A percentile compares a stretch with the other conserved stretches of the same genome.
These are phyloP conservation scores for Pagrus major DNA, from an alignment of 2,113 vertebrate genomes.

Conservation along the genomic window DNA sequence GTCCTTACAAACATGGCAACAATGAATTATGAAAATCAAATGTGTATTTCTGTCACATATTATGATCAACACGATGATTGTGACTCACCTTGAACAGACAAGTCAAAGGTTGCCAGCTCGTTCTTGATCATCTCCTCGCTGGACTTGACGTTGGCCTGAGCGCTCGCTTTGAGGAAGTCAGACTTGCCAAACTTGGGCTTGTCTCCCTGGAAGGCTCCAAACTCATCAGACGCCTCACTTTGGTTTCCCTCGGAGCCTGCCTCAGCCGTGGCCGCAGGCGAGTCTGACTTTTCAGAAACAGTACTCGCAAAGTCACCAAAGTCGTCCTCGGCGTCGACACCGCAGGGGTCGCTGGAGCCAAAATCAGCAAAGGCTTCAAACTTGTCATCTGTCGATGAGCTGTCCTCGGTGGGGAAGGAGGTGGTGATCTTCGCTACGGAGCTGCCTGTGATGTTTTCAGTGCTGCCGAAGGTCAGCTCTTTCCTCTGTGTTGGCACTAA, in stretches of 20 bases:
- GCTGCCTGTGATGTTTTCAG: constrained; percentile 88
- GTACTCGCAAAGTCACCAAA: constrained; percentile 90
- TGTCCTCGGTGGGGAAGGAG: constrained; percentile 85
- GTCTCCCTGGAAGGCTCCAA: constrained; percentile 94
- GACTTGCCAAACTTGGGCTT: constrained; percentile 98
- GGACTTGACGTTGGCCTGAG: constrained; percentile 96
- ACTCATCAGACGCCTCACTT: constrained; percentile 88
- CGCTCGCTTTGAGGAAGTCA: constrained; percentile 95
- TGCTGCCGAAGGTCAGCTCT: constrained; percentile 91
- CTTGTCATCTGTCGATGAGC: constrained; percentile 75
- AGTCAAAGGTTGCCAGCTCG: constrained; percentile 96
- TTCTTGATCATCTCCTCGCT: constrained; percentile 99
- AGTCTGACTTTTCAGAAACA: constrained; percentile 79
- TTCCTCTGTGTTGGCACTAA: constrained; percentile 85
- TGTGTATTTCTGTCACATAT: background rate
- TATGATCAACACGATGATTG: background rate
- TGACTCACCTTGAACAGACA: constrained; percentile 96
- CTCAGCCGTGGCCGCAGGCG: constrained; percentile 55
- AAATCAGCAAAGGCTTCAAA: constrained; percentile 88
- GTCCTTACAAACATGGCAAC: too few relatives aligned
- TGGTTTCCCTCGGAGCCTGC: constrained; percentile 54
- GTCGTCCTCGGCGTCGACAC: constrained; percentile 76
- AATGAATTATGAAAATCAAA: background rate
- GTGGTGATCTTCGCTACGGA: constrained; percentile 86
- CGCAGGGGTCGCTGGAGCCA: constrained; percentile 32